Base-by-base conservation (phyloP, 2,113 vertebrate genomes). In the Poecile atricapillus region DNA sequence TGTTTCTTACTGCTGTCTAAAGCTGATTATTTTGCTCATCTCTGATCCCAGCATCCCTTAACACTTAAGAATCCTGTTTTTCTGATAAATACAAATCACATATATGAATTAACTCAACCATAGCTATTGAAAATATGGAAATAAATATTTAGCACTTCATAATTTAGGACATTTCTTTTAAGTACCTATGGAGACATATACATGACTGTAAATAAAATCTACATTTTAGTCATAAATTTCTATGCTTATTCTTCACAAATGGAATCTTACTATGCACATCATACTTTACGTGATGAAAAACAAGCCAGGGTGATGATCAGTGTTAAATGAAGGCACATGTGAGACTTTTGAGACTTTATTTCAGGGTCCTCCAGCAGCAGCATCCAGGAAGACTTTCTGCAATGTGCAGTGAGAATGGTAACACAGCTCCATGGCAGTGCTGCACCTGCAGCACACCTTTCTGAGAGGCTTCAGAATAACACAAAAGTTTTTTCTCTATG, bases 241-340 rank as follows among this genome's bases (percentile, higher is more conserved):
- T 31, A 22, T 50, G 46, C 52, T 63, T 59, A 39, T 63, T 19
- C 49, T 49, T 83, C 70, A 56, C 11, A 88, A 50, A 60, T 25
- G 17, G 53, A 60, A 24, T 33, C 24, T 55, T 47, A 44, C 13
- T 6, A 24, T 30, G 28, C 79, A 73, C 24, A 30, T 14, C 68
- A 24, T 7, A 56, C 27, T 85, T 49, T 31, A 30, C 0, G 0
- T 44, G 59, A 52, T 4, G 22, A 30, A 30, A 46, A 82, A 3
- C 21, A 76, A 15, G 7, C 7, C 30, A 14, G 7, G n/a, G 11
- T 43, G 31, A 87, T 43, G 31, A 87, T 65, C 31, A 41, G 18
- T 10, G 19, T 30, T 52, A 22, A 15, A 39, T 70, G 59, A 62
- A 84, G 33, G 55, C 43, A 63, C 15, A 5, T 2, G 14, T 8